A percentile compares a stretch with the other conserved stretches of the same genome.
Evolutionary conservation across 1,140 invertebrate genomes (phyloP).

Genomic region (Gryon sp.): DNA sequence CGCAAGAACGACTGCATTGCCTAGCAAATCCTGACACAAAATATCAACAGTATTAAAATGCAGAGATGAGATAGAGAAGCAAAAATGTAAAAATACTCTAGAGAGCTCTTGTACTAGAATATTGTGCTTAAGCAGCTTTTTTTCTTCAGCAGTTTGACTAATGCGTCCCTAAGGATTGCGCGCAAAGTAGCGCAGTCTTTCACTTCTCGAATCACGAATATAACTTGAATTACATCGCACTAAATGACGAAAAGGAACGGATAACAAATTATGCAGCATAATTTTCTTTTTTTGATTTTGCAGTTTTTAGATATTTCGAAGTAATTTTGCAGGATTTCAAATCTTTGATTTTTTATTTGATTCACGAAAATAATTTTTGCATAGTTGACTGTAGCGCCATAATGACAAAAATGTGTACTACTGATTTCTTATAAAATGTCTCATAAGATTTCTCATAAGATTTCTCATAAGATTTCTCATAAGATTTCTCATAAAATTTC

Average conservation of each 20-base stretch:
- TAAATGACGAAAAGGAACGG: constrained; percentile 3
- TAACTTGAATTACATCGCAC: background rate
- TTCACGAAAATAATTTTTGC: too few species aligned
- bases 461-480: too few species aligned
- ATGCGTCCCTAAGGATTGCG: constrained; percentile 70
- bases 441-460: too few species aligned
- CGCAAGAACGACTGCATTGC: constrained; percentile 71
- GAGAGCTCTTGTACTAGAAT: constrained; percentile 64
- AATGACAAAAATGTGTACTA: too few species aligned
- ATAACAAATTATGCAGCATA: too few species aligned
- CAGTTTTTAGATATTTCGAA: too few species aligned
- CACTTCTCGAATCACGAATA: constrained; percentile 4
- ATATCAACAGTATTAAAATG: constrained; percentile 64
- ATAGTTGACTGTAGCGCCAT: too few species aligned
- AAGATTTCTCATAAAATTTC: too few species aligned
- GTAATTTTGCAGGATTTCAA: too few species aligned
- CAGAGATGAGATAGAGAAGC: constrained; percentile 61
- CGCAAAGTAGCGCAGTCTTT: constrained; percentile 31
- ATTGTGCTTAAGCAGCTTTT: constrained; percentile 76
- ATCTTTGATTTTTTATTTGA: too few species aligned
- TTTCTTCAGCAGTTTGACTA: constrained; percentile 71
- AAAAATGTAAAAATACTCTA: constrained; percentile 57
- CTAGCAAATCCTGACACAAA: constrained; percentile 70
- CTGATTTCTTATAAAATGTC: too few species aligned
- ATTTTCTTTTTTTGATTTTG: too few species aligned